A percentile compares a stretch with the other conserved stretches of the same genome.
These are phyloP conservation scores for Lacerta bilineata DNA, from an alignment of 2,797 vertebrate genomes.

Conservation along the genomic window DNA sequence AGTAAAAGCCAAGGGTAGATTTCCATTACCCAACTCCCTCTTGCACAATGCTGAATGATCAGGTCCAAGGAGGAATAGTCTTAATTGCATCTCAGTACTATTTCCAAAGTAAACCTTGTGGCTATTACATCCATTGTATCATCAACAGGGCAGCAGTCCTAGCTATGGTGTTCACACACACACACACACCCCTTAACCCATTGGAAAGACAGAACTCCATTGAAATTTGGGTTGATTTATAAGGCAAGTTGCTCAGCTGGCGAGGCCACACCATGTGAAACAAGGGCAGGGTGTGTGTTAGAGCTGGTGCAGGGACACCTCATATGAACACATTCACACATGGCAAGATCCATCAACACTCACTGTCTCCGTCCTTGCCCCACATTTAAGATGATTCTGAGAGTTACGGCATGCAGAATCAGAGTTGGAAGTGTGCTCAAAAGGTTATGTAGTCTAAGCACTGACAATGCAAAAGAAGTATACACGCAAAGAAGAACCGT, in stretches of 20 bases:
- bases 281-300: accelerated
- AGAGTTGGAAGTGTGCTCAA: too few relatives aligned
- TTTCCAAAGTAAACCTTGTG: neutral
- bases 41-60: neutral
- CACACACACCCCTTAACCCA: neutral
- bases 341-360: neutral
- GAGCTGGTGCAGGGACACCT: neutral
- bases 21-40: conserved; percentile 3
- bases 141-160: too few relatives aligned
- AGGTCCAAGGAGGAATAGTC: neutral
- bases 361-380: too few relatives aligned
- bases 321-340: neutral
- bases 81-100: neutral
- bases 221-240: neutral
- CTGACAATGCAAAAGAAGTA: neutral
- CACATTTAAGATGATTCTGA: too few relatives aligned
- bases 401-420: neutral
- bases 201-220: conserved; percentile 1
- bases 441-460: too few relatives aligned
- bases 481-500: too few relatives aligned
- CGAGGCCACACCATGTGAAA: neutral
- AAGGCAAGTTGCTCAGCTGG: too few relatives aligned
- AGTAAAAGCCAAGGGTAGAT: neutral
- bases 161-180: too few relatives aligned
- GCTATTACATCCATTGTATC: too few relatives aligned